Evolutionary conservation across 2,113 vertebrate species (phyloP).

Genomic region (Python bivittatus): DNA sequence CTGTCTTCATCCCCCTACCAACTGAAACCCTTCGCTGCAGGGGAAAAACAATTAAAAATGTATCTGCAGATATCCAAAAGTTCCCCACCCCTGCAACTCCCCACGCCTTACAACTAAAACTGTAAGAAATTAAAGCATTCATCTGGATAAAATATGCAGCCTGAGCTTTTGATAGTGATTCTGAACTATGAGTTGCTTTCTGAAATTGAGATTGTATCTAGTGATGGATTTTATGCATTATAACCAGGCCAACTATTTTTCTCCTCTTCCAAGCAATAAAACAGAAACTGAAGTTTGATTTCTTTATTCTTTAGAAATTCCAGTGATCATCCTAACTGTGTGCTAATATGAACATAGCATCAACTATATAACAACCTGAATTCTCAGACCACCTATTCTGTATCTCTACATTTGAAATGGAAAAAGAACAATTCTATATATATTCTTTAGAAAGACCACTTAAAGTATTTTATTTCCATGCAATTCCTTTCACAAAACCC

Average conservation of each 20-base stretch:
- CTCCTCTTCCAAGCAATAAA: conserved; percentile 24
- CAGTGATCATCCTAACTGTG: neutral
- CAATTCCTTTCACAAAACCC: neutral
- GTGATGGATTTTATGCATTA: conserved; percentile 45
- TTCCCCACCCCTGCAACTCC: neutral
- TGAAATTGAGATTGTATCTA: conserved; percentile 20
- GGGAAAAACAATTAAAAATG: neutral
- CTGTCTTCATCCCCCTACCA: neutral
- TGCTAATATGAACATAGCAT: neutral
- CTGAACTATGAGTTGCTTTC: neutral
- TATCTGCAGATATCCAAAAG: neutral
- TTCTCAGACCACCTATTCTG: conserved; percentile 26
- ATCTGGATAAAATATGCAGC: neutral
- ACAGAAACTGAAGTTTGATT: conserved; percentile 51
- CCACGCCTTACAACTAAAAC: neutral
- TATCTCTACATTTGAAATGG: neutral
- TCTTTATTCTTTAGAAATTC: conserved; percentile 38
- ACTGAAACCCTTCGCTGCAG: neutral
- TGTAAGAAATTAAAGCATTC: neutral
- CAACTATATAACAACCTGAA: conserved; percentile 31
- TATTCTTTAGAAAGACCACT: neutral
- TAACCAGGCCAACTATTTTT: conserved; percentile 9
- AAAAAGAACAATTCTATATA: conserved; percentile 21
- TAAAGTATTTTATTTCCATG: conserved; percentile 6
- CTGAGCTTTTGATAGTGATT: neutral